A percentile compares a stretch with the other conserved stretches of the same genome.
phyloP scores from a whole-genome alignment of 2,797 vertebrate species.

The Ctenopoma kingsleyae region DNA sequence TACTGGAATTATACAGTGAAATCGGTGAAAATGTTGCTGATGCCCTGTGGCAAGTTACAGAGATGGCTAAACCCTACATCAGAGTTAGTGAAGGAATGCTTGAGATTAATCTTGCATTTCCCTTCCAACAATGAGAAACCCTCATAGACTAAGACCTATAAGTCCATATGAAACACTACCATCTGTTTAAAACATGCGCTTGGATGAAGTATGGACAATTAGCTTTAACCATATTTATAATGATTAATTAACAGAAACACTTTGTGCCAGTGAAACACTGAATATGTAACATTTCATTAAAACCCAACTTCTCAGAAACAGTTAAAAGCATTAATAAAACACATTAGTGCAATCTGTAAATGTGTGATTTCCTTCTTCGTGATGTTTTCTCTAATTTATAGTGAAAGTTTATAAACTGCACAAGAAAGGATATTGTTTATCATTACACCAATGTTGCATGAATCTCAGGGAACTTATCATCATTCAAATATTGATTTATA shows the following conservation, averaged over 20 bases:
- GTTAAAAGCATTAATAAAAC: slow-evolving; percentile 72
- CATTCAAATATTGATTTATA: too few relatives aligned
- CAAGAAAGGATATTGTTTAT: too few relatives aligned
- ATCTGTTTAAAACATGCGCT: slow-evolving; percentile 51
- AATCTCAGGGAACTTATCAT: too few relatives aligned
- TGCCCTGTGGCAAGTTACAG: slow-evolving; percentile 76
- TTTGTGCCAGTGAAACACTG: slow-evolving; percentile 68
- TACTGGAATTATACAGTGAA: slow-evolving; percentile 52
- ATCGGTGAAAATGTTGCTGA: slow-evolving; percentile 67
- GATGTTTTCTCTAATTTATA: not conserved
- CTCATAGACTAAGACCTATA: slow-evolving; percentile 50
- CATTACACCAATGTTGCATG: too few relatives aligned
- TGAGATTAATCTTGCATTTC: slow-evolving; percentile 85
- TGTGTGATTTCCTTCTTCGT: slow-evolving; percentile 30
- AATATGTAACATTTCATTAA: slow-evolving; percentile 57
- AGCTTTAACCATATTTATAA: slow-evolving; percentile 70
- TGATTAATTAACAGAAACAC: slow-evolving; percentile 53
- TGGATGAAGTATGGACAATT: slow-evolving; percentile 53
- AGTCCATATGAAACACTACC: slow-evolving; percentile 68
- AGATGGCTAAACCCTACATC: slow-evolving; percentile 72
- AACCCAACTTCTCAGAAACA: slow-evolving; percentile 39
- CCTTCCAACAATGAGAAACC: slow-evolving; percentile 73
- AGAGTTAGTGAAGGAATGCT: slow-evolving; percentile 83
- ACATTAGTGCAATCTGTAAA: slow-evolving; percentile 25
- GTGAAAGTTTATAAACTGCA: not conserved